Evolutionary conservation across 2,888 invertebrate genomes (phyloP).

Genomic region (Lomographa bimaculata): DNA sequence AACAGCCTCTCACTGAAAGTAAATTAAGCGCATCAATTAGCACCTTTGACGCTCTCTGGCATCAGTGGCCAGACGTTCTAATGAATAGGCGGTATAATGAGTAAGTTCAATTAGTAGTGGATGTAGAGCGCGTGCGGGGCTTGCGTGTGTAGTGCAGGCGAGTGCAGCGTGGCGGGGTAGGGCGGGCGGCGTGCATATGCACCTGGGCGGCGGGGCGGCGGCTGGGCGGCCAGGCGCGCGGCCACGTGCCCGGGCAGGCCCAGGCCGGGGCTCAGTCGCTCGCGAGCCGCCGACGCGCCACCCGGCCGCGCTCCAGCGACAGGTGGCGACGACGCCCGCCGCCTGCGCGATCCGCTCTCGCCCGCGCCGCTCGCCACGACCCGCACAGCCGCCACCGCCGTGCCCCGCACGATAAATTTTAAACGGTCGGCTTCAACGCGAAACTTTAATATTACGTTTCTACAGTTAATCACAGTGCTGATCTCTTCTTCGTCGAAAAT

Average conservation of each 20-base stretch:
- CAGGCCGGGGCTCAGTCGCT: conserved; percentile 24
- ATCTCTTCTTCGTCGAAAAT: conserved; percentile 44
- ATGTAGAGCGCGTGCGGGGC: conserved; percentile 25
- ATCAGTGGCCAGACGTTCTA: background rate
- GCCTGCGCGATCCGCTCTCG: conserved; percentile 62
- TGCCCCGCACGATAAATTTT: conserved; percentile 40
- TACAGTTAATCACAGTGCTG: conserved; percentile 55
- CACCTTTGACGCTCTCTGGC: background rate
- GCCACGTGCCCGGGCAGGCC: conserved; percentile 39
- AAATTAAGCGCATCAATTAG: too few species aligned
- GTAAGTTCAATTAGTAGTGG: conserved; percentile 31
- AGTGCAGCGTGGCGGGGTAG: conserved; percentile 28
- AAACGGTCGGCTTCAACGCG: conserved; percentile 56
- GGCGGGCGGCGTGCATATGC: conserved; percentile 60
- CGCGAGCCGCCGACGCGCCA: conserved; percentile 64
- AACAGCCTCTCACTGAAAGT: too few species aligned
- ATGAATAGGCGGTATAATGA: conserved; percentile 21
- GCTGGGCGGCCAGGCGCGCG: conserved; percentile 68
- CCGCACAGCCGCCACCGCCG: conserved; percentile 20
- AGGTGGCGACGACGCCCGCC: conserved; percentile 71
- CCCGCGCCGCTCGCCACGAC: conserved; percentile 39
- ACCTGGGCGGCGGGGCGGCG: conserved; percentile 73
- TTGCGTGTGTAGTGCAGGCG: conserved; percentile 32
- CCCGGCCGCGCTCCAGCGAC: conserved; percentile 54
- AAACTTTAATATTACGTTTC: conserved; percentile 62